These are phyloP conservation scores for Erebia epiphron DNA, from an alignment of 2,888 invertebrate genomes.

Conservation along the genomic window DNA sequence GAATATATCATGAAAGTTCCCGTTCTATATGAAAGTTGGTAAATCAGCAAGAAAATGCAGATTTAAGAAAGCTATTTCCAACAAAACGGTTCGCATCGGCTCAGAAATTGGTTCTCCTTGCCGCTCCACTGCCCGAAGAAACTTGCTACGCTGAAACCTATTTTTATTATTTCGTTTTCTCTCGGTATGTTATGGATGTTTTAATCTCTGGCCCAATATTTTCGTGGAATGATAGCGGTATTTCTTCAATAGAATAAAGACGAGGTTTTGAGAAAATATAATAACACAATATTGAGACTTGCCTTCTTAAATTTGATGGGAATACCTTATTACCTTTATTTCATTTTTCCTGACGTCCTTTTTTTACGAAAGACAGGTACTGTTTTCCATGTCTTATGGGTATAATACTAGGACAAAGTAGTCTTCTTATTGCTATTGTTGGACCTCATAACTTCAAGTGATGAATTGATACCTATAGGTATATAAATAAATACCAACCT, in stretches of 20 bases:
- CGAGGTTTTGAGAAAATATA: constrained; percentile 23
- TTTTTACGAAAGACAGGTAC: background rate
- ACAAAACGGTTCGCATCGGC: constrained; percentile 80
- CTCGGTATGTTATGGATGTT: constrained; percentile 65
- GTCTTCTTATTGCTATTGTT: too few species aligned
- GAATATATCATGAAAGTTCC: constrained; percentile 62
- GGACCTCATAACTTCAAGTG: too few species aligned
- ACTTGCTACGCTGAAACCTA: constrained; percentile 75
- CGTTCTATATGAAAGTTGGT: constrained; percentile 77
- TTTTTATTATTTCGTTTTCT: constrained; percentile 75
- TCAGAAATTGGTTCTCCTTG: constrained; percentile 79
- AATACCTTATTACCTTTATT: constrained; percentile 5
- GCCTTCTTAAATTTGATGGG: constrained; percentile 16
- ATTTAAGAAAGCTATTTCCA: constrained; percentile 82
- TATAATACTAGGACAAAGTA: background rate
- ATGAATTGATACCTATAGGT: too few species aligned
- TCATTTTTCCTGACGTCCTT: background rate
- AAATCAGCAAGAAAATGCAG: constrained; percentile 84
- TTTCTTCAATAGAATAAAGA: constrained; percentile 40
- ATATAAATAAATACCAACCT: too few species aligned
- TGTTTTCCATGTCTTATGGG: background rate
- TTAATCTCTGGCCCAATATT: constrained; percentile 62
- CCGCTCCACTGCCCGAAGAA: constrained; percentile 75
- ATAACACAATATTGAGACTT: constrained; percentile 19
- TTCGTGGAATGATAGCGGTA: constrained; percentile 42